Evolutionary conservation across 2,888 invertebrate genomes (phyloP), one percentile per base, ranked within the genome.

Genomic region (Oligia latruncula): DNA sequence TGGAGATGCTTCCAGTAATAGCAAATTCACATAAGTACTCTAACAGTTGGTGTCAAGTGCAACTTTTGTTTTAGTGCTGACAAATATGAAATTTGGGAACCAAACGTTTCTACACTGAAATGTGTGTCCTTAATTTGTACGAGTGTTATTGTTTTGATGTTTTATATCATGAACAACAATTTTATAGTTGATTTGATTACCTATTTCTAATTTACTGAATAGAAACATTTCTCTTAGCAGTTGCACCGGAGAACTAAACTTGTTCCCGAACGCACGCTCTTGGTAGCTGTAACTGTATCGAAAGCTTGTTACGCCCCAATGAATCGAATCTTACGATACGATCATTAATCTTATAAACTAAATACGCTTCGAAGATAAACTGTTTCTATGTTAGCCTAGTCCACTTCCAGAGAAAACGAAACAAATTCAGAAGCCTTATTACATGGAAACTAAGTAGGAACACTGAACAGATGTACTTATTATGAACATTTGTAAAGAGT

Each of bases 381-480:
- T 84, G 85, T 76, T 76, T 64, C 85, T 75, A 74, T 76, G 77
- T 87, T 84, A 81, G 78, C 79, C 78, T 89, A 85, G 79, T 83
- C 81, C 80, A 84, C 79, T 80, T 82, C 77, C 76, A 86, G 74
- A 40, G 79, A 86, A 88, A 84, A 83, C 74, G 84, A 78, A 79
- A 89, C 76, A 81, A 84, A 88, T 84, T 87, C 74, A 78, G 84
- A 84, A 85, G 88, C 89, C 82, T 85, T 89, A 87, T 82, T 76
- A 82, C 74, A 86, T 87, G 78, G 84, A 90, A 86, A 89, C 82
- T 88, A 84, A 85, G 82, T 84, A 81, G 74, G 84, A 89, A 94
- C 91, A 92, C 90, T 90, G 92, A 93, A 90, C 94, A 95, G 93
- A 95, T 93, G 92, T 91, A 85, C 81, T 82, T 85, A 85, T 81